Base-by-base conservation (phyloP, 2,113 vertebrate genomes). In the Cavia porcellus region DNA sequence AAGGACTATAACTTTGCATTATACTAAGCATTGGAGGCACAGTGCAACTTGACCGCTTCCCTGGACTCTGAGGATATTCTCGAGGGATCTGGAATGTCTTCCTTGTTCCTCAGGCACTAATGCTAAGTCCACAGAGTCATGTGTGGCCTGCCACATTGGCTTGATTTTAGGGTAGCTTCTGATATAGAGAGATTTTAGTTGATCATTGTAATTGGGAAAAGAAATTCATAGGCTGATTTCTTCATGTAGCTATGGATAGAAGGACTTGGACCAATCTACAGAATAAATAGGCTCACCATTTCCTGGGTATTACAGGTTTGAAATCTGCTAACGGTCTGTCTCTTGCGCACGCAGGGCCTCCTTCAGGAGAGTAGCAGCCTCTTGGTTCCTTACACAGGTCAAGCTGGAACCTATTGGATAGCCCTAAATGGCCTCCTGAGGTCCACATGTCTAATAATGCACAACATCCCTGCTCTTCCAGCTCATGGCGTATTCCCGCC, bases 121-220 rank as follows among this genome's bases (percentile, higher is more conserved):
- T 1, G 22, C 11, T 64, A 83, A 91, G 47, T 80, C 19, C 50
- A 81, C 8, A 28, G 59, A 94, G 8, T 50, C 50, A 47, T 52
- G 90, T 66, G 64, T 30, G 84, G 87, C 38, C 86, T 88, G 7
- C 32, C 3, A 35, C 30, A 70, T 12, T 86, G 64, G 85, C 24
- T 13, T 92, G 77, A 57, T 20, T 61, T n/a, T 35, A 75, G 30
- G 32, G 57, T 70, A 57, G 42, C 6, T 96, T 35, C 50, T 89
- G 32, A 57, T 77, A 20, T 19, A 64, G 80, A 89, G 61, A 84
- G 50, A 52, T 68, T 92, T 88, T 87, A 47, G 47, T 94, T 79
- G n/a, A 70, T 89, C n/a, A 30, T 85, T 50, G 8, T 89, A 72
- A 45, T 28, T 92, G 45, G 14, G 19, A 9, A 68, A 75, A 86